These are phyloP conservation scores for Pseudolaguvia tuberculata DNA, from an alignment of 2,113 vertebrate species.

Conservation along the genomic window DNA sequence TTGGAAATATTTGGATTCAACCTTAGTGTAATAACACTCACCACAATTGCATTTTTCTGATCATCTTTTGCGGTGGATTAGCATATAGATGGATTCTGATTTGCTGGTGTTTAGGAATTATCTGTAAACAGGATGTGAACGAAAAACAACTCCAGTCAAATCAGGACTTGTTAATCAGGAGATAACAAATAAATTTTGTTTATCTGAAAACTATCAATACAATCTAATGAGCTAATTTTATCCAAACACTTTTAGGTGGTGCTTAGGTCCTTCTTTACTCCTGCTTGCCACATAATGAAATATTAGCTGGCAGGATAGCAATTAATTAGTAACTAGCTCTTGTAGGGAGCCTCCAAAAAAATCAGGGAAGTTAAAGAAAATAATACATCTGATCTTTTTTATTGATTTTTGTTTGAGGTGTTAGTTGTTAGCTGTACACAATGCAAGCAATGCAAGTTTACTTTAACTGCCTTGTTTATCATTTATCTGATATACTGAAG, in stretches of 20 bases:
- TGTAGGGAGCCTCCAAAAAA: too few relatives aligned
- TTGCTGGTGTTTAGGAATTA: not conserved
- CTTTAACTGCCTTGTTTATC: too few relatives aligned
- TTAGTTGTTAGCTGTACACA: too few relatives aligned
- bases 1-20: not conserved
- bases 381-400: too few relatives aligned
- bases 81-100: slow-evolving; percentile 15
- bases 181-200: not conserved
- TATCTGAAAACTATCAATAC: not conserved
- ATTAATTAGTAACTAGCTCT: too few relatives aligned
- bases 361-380: too few relatives aligned
- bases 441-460: too few relatives aligned
- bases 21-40: not conserved
- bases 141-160: not conserved
- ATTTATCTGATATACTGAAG: too few relatives aligned
- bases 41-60: not conserved
- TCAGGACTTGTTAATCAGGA: not conserved
- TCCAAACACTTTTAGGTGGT: too few relatives aligned
- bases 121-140: not conserved
- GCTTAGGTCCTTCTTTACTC: too few relatives aligned
- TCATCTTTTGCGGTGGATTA: not conserved
- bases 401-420: too few relatives aligned
- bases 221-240: not conserved
- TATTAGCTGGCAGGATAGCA: not conserved
- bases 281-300: too few relatives aligned